Conservation (phyloP, 2,888 invertebrate genomes). For the Taphrorychus bicolor region DNA sequence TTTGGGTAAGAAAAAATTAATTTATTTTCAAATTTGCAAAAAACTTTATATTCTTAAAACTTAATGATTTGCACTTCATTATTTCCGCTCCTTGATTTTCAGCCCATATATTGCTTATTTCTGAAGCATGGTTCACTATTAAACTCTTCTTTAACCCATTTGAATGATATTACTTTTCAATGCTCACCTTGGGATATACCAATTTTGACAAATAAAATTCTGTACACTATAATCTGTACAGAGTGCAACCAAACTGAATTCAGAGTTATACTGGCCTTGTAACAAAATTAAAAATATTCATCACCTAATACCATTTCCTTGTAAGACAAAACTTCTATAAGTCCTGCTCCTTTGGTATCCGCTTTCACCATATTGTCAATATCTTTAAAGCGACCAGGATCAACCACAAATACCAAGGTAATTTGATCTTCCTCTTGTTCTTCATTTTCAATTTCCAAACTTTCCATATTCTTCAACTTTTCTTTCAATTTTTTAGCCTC, state of each 20-base stretch:
- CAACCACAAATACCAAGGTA: slow-evolving; percentile 82
- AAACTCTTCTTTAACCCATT: no score
- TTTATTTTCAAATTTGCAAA: no score
- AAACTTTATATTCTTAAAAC: no score
- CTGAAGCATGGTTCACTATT: no score
- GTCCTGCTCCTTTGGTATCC: slow-evolving; percentile 87
- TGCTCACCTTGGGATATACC: no score
- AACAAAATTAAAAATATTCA: slow-evolving; percentile 66
- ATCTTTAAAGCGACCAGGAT: slow-evolving; percentile 90
- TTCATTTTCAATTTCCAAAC: slow-evolving; percentile 82
- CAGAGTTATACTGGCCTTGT: background rate
- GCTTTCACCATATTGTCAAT: slow-evolving; percentile 86
- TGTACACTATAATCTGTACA: no score
- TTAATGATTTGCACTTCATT: no score
- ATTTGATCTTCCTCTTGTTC: slow-evolving; percentile 84
- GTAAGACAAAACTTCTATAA: slow-evolving; percentile 87
- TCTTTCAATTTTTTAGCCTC: slow-evolving; percentile 85
- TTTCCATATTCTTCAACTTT: slow-evolving; percentile 74
- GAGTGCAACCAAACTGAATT: background rate
- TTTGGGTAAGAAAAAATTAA: no score
- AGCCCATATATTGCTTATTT: no score
- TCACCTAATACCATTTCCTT: slow-evolving; percentile 93
- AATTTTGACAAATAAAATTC: no score
- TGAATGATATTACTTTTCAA: no score
- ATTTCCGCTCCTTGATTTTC: no score